A percentile compares a stretch with the other conserved stretches of the same genome.
Conservation (phyloP, 2,888 invertebrate genomes). For the Tineola bisselliella region DNA sequence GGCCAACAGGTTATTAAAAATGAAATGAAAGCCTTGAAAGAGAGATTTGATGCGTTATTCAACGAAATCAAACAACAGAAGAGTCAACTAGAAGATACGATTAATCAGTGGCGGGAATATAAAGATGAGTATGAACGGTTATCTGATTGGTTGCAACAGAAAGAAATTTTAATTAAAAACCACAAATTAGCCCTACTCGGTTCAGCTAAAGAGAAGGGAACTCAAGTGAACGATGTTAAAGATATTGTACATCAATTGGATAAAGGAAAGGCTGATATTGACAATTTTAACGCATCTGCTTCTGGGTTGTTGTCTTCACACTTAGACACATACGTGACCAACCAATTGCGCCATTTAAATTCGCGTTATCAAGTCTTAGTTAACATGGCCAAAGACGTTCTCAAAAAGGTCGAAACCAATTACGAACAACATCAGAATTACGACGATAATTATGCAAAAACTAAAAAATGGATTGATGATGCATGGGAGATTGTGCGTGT, state of each 20-base stretch:
- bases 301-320: conserved; percentile 82
- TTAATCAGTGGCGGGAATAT: conserved; percentile 87
- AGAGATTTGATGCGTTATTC: conserved; percentile 86
- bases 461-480: conserved; percentile 86
- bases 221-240: conserved; percentile 83
- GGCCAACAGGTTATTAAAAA: conserved; percentile 84
- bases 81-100: conserved; percentile 81
- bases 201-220: conserved; percentile 83
- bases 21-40: conserved; percentile 85
- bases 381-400: conserved; percentile 87
- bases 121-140: conserved; percentile 92
- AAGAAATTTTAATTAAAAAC: conserved; percentile 89
- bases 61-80: conserved; percentile 88
- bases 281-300: conserved; percentile 83
- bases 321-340: conserved; percentile 86
- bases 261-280: conserved; percentile 83
- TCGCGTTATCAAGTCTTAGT: conserved; percentile 89
- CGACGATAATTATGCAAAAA: conserved; percentile 77
- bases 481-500: conserved; percentile 84
- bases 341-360: conserved; percentile 85
- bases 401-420: conserved; percentile 90
- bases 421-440: conserved; percentile 86
- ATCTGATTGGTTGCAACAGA: conserved; percentile 93
- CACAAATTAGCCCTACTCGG: conserved; percentile 86
- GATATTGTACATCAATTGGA: conserved; percentile 78